These are phyloP conservation scores for Suricata suricatta DNA, from an alignment of 2,113 vertebrate genomes.

Conservation along the genomic window DNA sequence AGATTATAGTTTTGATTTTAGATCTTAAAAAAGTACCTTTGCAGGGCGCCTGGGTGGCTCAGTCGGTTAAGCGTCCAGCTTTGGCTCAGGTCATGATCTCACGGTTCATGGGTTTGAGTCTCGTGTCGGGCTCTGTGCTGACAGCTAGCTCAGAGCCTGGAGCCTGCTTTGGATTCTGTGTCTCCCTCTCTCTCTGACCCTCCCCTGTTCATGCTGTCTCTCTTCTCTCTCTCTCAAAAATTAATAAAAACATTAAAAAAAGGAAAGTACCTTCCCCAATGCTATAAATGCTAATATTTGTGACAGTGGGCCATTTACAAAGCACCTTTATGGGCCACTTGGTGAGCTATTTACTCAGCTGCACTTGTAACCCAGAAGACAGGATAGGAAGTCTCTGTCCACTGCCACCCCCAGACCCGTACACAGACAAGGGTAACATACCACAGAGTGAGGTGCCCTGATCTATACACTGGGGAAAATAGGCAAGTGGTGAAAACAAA, in stretches of 20 bases:
- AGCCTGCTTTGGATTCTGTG: no score
- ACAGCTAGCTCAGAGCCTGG: no score
- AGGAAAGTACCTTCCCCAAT: slow-evolving; percentile 30
- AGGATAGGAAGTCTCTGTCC: not conserved
- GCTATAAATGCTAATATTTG: slow-evolving; percentile 39
- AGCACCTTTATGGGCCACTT: not conserved
- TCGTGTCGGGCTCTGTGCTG: no score
- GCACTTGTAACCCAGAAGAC: slow-evolving; percentile 26
- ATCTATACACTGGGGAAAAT: slow-evolving; percentile 46
- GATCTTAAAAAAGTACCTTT: not conserved
- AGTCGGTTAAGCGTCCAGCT: no score
- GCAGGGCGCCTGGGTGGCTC: no score
- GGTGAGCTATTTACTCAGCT: slow-evolving; percentile 22
- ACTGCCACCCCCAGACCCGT: not conserved
- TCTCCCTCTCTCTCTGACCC: no score
- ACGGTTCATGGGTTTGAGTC: no score
- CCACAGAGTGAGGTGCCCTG: slow-evolving; percentile 57
- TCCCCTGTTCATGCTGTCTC: no score
- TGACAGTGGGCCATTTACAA: slow-evolving; percentile 34
- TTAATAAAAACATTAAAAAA: no score
- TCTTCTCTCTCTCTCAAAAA: no score
- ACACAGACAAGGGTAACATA: not conserved
- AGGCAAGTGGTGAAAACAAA: slow-evolving; percentile 74
- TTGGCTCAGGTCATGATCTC: no score
- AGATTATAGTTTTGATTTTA: not conserved